phyloP scores from a whole-genome alignment of 2,797 vertebrate species.

The Cryptoprocta ferox region DNA sequence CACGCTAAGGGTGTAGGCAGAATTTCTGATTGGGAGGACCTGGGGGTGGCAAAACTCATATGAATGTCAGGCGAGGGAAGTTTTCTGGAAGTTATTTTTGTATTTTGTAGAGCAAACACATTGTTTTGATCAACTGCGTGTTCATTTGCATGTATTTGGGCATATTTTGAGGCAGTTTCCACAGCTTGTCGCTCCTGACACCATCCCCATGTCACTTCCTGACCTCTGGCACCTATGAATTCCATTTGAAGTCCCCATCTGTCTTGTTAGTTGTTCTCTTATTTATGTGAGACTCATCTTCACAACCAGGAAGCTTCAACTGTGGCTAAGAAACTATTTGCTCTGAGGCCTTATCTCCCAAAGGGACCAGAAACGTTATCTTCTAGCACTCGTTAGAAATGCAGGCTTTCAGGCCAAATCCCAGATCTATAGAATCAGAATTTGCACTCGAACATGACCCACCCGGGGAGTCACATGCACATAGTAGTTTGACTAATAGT shows the following conservation, averaged over 20 bases:
- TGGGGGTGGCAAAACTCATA: not conserved
- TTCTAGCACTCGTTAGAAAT: not conserved
- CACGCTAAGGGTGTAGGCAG: not conserved
- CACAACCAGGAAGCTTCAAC: not conserved
- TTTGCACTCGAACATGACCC: not conserved
- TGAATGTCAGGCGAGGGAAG: not conserved
- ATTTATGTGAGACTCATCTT: not conserved
- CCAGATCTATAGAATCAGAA: not conserved
- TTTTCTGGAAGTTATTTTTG: not conserved
- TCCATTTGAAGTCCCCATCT: not conserved
- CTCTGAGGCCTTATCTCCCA: not conserved
- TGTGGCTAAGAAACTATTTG: not conserved
- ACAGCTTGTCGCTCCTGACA: not conserved
- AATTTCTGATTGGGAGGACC: not conserved
- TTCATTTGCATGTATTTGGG: not conserved
- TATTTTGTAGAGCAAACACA: constrained; percentile 19
- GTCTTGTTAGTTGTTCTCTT: not conserved
- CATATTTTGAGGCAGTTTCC: not conserved
- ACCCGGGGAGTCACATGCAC: not conserved
- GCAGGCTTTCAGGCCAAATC: not conserved
- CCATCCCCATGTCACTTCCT: not conserved
- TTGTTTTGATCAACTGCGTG: not conserved
- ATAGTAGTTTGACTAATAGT: not conserved
- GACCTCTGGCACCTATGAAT: not conserved
- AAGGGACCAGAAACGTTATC: not conserved